Evolutionary conservation across 2,888 invertebrate genomes (phyloP).

Genomic region (Cephus spinipes): DNA sequence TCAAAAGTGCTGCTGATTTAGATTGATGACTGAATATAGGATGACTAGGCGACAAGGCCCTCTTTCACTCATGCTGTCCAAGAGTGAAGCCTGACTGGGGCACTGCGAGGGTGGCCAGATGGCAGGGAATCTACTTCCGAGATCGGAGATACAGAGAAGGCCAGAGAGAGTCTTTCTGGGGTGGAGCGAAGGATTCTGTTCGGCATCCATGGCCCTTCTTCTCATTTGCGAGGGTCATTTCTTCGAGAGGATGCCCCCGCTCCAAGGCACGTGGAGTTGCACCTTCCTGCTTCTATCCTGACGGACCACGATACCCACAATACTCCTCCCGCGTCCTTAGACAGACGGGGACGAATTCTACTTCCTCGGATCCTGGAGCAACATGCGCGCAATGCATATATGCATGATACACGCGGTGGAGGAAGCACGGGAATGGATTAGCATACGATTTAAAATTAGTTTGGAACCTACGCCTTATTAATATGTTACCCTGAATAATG

Average conservation of each 20-base stretch:
- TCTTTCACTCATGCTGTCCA: too few relatives aligned
- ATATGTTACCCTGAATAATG: slow-evolving; percentile 39
- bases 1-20: slow-evolving; percentile 21
- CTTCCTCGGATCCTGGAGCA: too few relatives aligned
- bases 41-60: slow-evolving; percentile 12
- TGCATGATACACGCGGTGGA: background rate
- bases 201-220: too few relatives aligned
- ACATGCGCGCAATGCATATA: background rate
- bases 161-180: background rate
- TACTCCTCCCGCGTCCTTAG: too few relatives aligned
- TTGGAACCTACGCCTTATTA: slow-evolving; percentile 24
- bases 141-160: background rate
- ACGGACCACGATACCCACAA: too few relatives aligned
- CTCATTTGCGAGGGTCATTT: too few relatives aligned
- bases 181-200: background rate
- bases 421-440: background rate
- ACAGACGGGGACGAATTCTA: too few relatives aligned
- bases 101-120: background rate
- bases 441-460: slow-evolving; percentile 3
- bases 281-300: too few relatives aligned
- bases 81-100: too few relatives aligned
- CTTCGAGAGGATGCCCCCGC: too few relatives aligned
- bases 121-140: background rate
- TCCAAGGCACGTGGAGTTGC: too few relatives aligned
- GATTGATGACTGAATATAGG: slow-evolving; percentile 19